Evolutionary conservation across 2,888 invertebrate species (phyloP).

Genomic region (Melipona beecheii): DNA sequence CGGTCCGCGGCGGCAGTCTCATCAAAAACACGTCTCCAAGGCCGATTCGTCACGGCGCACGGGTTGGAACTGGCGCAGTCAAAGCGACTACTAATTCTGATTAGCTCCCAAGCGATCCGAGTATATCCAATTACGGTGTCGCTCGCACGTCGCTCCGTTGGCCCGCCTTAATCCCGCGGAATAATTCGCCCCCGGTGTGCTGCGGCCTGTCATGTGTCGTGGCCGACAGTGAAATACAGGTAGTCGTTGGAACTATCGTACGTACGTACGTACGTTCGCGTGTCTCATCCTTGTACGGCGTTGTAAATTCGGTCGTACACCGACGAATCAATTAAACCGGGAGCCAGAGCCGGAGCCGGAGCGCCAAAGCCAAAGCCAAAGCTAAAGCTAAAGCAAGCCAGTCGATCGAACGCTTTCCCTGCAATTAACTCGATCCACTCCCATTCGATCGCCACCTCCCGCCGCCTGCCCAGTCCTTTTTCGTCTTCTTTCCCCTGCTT

Average conservation of each 20-base stretch:
- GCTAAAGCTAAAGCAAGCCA: background rate
- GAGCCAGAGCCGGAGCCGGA: background rate
- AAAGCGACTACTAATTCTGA: constrained; percentile 69
- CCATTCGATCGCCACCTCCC: background rate
- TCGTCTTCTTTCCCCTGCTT: background rate
- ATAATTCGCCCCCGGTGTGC: constrained; percentile 61
- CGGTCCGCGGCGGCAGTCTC: background rate
- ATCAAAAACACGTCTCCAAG: constrained; percentile 36
- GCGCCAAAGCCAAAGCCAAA: too few species aligned
- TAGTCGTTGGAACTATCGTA: constrained; percentile 24
- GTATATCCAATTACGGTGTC: constrained; percentile 70
- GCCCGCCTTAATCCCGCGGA: constrained; percentile 69
- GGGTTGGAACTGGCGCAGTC: constrained; percentile 42
- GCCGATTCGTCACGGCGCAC: constrained; percentile 52
- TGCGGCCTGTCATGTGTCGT: constrained; percentile 58
- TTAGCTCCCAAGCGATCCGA: constrained; percentile 70
- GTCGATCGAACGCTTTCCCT: constrained; percentile 51
- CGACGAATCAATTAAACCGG: constrained; percentile 64
- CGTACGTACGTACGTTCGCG: background rate
- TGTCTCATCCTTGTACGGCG: constrained; percentile 13
- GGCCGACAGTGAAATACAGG: constrained; percentile 62
- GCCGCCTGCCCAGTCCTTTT: background rate
- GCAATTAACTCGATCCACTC: constrained; percentile 42
- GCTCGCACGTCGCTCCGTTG: constrained; percentile 63
- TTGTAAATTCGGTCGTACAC: constrained; percentile 44